Evolutionary conservation across 2,888 invertebrate species (phyloP), one percentile per base, ranked within the genome.

Genomic region (Mythimna impura): DNA sequence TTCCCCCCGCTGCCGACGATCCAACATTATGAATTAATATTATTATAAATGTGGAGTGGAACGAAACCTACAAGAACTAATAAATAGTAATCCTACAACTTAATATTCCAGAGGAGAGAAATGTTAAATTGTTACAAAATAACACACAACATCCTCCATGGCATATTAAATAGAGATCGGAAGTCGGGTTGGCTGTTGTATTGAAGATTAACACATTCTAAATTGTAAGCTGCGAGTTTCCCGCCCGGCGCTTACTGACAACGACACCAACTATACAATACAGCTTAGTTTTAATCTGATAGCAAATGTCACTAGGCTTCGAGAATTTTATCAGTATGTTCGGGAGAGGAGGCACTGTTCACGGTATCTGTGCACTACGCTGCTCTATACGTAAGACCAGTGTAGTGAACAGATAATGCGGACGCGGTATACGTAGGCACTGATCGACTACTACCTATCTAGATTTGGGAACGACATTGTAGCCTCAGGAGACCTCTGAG

Each of bases 291-390:
- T 52, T 47, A 75, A 63, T 71, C 63, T 52, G 5, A 43, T 63
- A 52, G 36, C 30, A 54, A 78, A 78, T 64, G 71, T 78, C 22
- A 34, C 58, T 54, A 25, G 57, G 57, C 25, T 70, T 58, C 30
- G 40, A 50, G 63, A 64, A 64, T 5, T 20, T 78, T 60, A 78
- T 76, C 79, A 40, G 79, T 22, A 20, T 60, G 47, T 64, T 64
- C 79, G 36, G 63, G 9, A 64, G 58, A 76, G 36, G 47, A 47
- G 36, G 63, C 79, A 54, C 52, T 36, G 54, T 54, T 36, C 64
- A 9, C 60, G 22, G 68, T 61, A 47, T 47, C 43, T 47, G 40
- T 40, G 9, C 43, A 47, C 43, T 14, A 47, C 17, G 43, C 43
- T 36, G 36, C 36, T 36, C 36, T 17, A 5, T 47, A 47, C 55